phyloP scores from a whole-genome alignment of 2,888 invertebrate genomes.

The Polydrusus tereticollis region DNA sequence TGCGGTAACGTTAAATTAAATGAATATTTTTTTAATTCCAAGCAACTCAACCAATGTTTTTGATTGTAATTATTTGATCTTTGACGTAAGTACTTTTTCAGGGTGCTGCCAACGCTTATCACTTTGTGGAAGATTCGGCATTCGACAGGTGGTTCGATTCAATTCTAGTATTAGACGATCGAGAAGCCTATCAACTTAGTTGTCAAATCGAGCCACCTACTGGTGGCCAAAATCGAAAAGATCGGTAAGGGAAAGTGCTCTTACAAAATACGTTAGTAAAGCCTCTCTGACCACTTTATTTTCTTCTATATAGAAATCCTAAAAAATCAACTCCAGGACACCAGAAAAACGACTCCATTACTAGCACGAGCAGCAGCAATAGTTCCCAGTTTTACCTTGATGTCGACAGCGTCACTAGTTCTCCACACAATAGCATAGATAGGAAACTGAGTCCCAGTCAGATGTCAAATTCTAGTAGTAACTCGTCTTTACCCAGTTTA shows the following conservation, averaged over 20 bases:
- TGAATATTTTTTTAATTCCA: no score
- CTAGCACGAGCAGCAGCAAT: constrained; percentile 89
- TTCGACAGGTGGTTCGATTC: constrained; percentile 98
- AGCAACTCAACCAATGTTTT: no score
- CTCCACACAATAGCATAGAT: constrained; percentile 85
- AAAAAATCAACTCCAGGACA: constrained; percentile 73
- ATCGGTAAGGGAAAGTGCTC: constrained; percentile 24
- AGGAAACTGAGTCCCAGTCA: constrained; percentile 82
- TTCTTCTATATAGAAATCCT: constrained; percentile 18
- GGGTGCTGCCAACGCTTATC: constrained; percentile 95
- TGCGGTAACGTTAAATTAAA: no score
- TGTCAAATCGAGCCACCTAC: constrained; percentile 86
- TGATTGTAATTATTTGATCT: no score
- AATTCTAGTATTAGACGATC: constrained; percentile 90
- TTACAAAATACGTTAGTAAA: no score
- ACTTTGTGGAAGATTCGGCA: constrained; percentile 84
- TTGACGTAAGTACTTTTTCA: no score
- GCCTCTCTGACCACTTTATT: no score
- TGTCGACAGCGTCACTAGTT: constrained; percentile 77
- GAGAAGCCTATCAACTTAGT: constrained; percentile 89
- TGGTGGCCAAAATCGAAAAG: constrained; percentile 37
- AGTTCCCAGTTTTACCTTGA: constrained; percentile 92
- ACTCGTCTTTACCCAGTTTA: constrained; percentile 75
- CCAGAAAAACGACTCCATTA: constrained; percentile 91
- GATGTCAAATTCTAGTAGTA: constrained; percentile 83